These are phyloP conservation scores for Thryonomys swinderianus DNA, from an alignment of 2,113 vertebrate species.

Conservation along the genomic window DNA sequence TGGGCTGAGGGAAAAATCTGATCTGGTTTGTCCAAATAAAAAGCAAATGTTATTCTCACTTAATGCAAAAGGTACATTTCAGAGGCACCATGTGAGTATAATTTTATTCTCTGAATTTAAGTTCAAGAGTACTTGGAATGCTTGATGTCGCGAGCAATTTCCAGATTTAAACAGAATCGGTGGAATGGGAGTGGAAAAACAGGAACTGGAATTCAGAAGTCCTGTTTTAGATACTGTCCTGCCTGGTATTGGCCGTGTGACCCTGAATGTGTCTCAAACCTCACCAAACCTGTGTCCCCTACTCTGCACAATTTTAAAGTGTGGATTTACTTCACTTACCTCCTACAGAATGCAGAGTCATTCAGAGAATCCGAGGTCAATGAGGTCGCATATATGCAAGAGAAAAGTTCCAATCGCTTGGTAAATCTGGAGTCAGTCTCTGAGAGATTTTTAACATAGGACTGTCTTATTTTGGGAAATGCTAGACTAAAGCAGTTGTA, in stretches of 20 bases:
- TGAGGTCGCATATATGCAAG: background rate
- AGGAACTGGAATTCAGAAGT: background rate
- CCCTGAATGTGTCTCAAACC: background rate
- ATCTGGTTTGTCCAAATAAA: background rate
- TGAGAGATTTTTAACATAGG: background rate
- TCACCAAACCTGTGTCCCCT: slow-evolving; percentile 74
- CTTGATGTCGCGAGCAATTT: background rate
- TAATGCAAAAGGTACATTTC: background rate
- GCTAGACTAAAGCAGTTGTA: background rate
- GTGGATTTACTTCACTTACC: background rate
- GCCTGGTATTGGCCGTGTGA: background rate
- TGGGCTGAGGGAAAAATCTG: background rate
- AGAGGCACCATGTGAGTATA: background rate
- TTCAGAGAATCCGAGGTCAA: background rate
- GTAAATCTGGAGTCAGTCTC: background rate
- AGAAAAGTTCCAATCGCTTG: background rate
- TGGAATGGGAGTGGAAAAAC: background rate
- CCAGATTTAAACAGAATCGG: background rate
- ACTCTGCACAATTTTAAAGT: slow-evolving; percentile 47
- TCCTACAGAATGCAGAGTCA: background rate
- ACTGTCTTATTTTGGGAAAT: background rate
- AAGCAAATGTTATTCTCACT: slow-evolving; percentile 8
- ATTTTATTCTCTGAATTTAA: background rate
- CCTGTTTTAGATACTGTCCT: background rate
- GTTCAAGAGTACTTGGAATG: background rate